Evolutionary conservation across 2,888 invertebrate genomes (phyloP), one percentile per base, ranked within the genome.

Genomic region (Drosophila hamatofila): DNA sequence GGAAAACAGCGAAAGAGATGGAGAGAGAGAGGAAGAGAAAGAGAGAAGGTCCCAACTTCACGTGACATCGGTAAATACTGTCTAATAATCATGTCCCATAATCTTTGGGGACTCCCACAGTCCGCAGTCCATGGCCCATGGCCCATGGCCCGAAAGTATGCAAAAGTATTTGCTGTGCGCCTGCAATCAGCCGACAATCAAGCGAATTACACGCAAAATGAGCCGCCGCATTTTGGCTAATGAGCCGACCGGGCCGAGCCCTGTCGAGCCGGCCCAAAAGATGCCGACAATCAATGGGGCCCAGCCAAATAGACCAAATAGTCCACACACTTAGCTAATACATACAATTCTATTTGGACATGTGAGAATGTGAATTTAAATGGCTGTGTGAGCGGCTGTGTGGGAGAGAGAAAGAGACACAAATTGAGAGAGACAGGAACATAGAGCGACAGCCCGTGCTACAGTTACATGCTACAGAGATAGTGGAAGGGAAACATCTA

Each of bases 21-120:
- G 6, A 12, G 6, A 14, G 12, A 4, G 33, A 11, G 33, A 14
- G 23, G 7, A 14, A 44, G 7, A 16, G 27, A 16, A 33, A 6
- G 14, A 4, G 2, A 14, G 27, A 7, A 25, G n/a, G 9, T n/a
- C 57, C 42, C 52, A 52, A 64, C 52, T 76, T 78, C 78, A 78
- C 70, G 77, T 79, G 75, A 78, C 77, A 79, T 75, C 79, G 79
- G 79, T 78, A 75, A 78, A 78, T 70, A 70, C 79, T 59, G 75
- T 75, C 79, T 75, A 75, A 78, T 78, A 78, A 78, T 79, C 77
- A 57, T 75, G 66, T 35, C 46, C 54, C 63, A 67, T 64, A 75
- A 79, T 75, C 79, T 67, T 61, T 66, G 57, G 75, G 70, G 69
- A 78, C 44, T 18, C 30, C 46, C 25, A 9, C 25, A 16, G 46